Percentiles rank a stretch among this genome's conserved stretches.
Evolutionary conservation across 2,888 invertebrate species (phyloP).

Genomic region (Drosophila mimica): DNA sequence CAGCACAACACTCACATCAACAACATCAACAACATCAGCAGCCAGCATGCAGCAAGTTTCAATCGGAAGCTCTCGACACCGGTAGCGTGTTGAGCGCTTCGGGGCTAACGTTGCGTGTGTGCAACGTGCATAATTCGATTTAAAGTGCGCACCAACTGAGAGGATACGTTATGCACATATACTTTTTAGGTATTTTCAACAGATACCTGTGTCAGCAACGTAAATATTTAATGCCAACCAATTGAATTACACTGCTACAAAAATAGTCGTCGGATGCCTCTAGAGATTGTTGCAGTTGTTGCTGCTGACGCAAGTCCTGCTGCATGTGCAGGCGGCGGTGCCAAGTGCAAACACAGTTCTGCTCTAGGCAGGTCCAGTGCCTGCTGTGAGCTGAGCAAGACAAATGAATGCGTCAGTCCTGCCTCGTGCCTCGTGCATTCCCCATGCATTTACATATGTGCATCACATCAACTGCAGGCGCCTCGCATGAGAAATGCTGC

Average conservation of each 20-base stretch:
- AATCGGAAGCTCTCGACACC: conserved; percentile 54
- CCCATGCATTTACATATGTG: conserved; percentile 66
- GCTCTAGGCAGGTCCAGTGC: conserved; percentile 54
- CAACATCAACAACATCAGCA: conserved; percentile 50
- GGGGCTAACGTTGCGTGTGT: conserved; percentile 56
- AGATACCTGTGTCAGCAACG: conserved; percentile 53
- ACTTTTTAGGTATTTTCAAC: conserved; percentile 9
- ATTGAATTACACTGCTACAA: conserved; percentile 72
- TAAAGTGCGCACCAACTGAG: conserved; percentile 39
- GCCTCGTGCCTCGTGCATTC: conserved; percentile 43
- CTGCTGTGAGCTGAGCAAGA: conserved; percentile 62
- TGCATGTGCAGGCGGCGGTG: conserved; percentile 37
- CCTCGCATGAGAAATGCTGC: conserved; percentile 32
- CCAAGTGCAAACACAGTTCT: conserved; percentile 58
- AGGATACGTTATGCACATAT: conserved; percentile 21
- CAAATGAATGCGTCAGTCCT: conserved; percentile 67
- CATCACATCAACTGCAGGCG: conserved; percentile 66
- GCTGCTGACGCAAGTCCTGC: conserved; percentile 28
- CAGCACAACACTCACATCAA: conserved; percentile 39
- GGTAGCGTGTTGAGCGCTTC: conserved; percentile 29
- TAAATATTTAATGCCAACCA: conserved; percentile 81
- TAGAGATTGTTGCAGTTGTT: conserved; percentile 7
- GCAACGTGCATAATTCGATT: conserved; percentile 76
- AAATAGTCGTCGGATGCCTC: conserved; percentile 17
- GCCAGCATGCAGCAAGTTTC: conserved; percentile 43